Percentiles rank a stretch among this genome's conserved stretches.
Conservation (phyloP, 2,888 invertebrate species). For the Phymatocera aterrima region DNA sequence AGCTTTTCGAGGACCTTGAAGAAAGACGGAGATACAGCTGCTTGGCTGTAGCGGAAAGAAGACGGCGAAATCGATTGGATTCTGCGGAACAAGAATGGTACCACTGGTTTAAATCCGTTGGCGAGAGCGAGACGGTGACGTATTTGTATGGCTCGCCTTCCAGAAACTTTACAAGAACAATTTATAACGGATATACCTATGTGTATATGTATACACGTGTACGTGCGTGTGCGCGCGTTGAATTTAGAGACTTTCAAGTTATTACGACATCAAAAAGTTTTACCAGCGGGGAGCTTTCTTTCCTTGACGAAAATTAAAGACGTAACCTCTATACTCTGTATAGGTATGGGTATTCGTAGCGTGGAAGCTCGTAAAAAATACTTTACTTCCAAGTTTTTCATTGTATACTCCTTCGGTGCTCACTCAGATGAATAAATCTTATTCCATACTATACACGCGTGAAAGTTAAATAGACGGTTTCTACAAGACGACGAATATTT, state of each 20-base stretch:
- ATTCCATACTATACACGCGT: too few species aligned
- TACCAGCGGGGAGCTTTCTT: not conserved
- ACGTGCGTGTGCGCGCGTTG: conserved; percentile 68
- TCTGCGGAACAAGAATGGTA: conserved; percentile 19
- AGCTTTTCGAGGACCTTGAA: conserved; percentile 27
- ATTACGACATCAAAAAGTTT: conserved; percentile 68
- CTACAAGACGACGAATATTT: too few species aligned
- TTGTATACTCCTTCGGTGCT: too few species aligned
- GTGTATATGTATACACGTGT: too few species aligned
- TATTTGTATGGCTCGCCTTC: conserved; percentile 67
- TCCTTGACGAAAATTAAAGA: conserved; percentile 8
- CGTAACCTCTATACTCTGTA: not conserved
- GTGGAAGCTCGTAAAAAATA: not conserved
- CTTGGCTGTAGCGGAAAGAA: not conserved
- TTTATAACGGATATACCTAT: conserved; percentile 70
- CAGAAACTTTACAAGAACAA: conserved; percentile 68
- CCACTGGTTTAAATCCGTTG: conserved; percentile 14
- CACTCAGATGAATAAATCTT: too few species aligned
- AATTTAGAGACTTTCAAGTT: conserved; percentile 67
- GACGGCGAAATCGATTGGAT: conserved; percentile 39
- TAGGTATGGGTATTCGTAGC: not conserved
- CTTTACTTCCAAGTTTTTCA: too few species aligned
- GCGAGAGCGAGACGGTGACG: conserved; percentile 33
- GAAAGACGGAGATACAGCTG: not conserved
- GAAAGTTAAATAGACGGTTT: too few species aligned